Evolutionary conservation across 1,140 invertebrate species (phyloP), one percentile per base, ranked within the genome.

Genomic region (Helicorthomorpha holstii): DNA sequence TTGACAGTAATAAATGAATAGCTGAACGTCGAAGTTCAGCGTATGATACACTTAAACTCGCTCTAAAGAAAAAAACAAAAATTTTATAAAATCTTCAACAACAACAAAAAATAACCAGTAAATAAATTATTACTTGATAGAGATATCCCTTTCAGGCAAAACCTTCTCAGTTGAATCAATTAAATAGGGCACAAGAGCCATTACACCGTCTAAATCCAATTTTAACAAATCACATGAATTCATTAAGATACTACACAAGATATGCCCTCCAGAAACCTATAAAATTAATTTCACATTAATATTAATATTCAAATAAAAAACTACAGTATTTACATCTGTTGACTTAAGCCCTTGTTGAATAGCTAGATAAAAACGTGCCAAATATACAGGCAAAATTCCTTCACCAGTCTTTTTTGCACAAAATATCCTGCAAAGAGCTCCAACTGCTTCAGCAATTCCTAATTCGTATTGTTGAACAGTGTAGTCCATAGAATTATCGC

Each of bases 391-490:
- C 19, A 93, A 70, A 55, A 98, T 91, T 62, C 90, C 82, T 71
- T 98, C 95, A 27, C 85, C 85, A 16, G 90, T 92, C 69, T 92
- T 92, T 66, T 96, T 95, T 0, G 92, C 82, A 67, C 91, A 96
- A 62, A 98, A 86, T 60, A 98, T 91, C 60, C 92, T 75, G 69
- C 91, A 96, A 3, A 98, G 68, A 3, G 92, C 82, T 1, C 91
- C 94, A 56, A 97, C 75, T 2, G 95, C 94, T 70, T 97, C 92
- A 0, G 95, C 93, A 58, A 87, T 74, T 1, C 95, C 95, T 57
- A 79, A 76, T 62, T 84, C 80, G 60, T 67, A 68, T 45, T 61
- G 56, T 50, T 61, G 57, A 21, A 59, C 51, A n/a, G 54, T 56
- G n/a, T 64, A 53, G 47, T 57, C 52, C 3, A 56, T 44, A 1